Conservation (phyloP, 2,113 vertebrate genomes). For the Oceanodroma tethys region DNA sequence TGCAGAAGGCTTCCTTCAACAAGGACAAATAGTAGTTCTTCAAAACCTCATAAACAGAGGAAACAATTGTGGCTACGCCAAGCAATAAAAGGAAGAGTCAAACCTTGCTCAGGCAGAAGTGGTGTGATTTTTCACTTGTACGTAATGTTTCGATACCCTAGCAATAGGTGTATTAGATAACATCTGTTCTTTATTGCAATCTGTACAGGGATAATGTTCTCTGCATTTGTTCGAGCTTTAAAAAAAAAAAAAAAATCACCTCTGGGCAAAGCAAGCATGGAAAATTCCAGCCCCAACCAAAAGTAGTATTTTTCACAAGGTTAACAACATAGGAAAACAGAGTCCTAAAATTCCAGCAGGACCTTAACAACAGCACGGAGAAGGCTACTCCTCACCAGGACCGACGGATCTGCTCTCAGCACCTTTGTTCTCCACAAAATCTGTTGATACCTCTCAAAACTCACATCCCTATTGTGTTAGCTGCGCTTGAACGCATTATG, state of each 20-base stretch:
- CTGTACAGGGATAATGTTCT: not conserved
- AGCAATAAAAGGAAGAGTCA: not conserved
- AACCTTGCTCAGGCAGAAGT: not conserved
- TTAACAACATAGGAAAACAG: not conserved
- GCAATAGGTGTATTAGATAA: not conserved
- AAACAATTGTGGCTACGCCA: not conserved
- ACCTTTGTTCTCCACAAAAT: not conserved
- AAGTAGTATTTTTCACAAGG: not conserved
- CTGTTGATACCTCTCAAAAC: not conserved
- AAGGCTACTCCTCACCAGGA: not conserved
- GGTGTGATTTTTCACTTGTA: not conserved
- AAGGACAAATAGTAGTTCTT: not conserved
- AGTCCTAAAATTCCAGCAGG: not conserved
- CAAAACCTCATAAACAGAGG: not conserved
- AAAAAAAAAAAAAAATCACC: not conserved
- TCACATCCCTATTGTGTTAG: not conserved
- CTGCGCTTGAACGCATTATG: not conserved
- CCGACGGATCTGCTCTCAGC: not conserved
- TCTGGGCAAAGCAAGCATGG: not conserved
- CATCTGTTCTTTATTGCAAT: not conserved
- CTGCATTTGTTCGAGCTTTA: fast-evolving
- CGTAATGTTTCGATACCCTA: not conserved
- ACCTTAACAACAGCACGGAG: not conserved
- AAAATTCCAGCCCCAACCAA: slow-evolving; percentile 33
- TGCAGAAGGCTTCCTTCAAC: not conserved